These are phyloP conservation scores for Akabosia matsudoensis DNA, from an alignment of 1,140 invertebrate species.

Conservation along the genomic window DNA sequence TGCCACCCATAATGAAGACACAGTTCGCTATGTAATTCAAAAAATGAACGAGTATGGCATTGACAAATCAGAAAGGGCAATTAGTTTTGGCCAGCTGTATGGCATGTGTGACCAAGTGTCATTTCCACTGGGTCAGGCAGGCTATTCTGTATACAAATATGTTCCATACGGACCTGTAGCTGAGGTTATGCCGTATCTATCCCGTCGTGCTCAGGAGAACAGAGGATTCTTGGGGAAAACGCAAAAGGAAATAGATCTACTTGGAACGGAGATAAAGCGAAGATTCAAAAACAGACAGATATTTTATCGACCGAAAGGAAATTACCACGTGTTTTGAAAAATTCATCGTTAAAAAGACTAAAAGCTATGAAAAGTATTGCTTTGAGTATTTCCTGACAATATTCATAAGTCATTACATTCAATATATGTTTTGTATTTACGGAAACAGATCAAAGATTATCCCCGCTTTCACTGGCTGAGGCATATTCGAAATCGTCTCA, in stretches of 20 bases:
- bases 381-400: too few species aligned
- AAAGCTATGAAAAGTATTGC: too few species aligned
- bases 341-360: too few species aligned
- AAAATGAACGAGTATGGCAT: conserved; percentile 91
- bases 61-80: conserved; percentile 82
- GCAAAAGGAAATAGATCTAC: conserved; percentile 76
- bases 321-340: conserved; percentile 61
- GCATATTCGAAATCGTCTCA: too few species aligned
- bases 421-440: too few species aligned
- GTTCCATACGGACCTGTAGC: conserved; percentile 96
- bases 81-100: conserved; percentile 95
- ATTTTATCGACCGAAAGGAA: conserved; percentile 79
- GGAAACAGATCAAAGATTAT: too few species aligned
- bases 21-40: conserved; percentile 88
- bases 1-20: conserved; percentile 96
- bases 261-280: conserved; percentile 70
- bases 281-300: conserved; percentile 69
- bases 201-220: conserved; percentile 91
- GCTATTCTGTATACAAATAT: conserved; percentile 98
- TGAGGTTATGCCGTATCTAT: conserved; percentile 94
- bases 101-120: conserved; percentile 99
- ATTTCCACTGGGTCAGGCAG: conserved; percentile 91
- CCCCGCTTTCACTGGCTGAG: too few species aligned
- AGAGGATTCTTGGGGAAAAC: conserved; percentile 82
- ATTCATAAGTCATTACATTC: too few species aligned